Percentiles rank a stretch among this genome's conserved stretches.
phyloP scores from a whole-genome alignment of 1,140 invertebrate species.

The Dryas iulia region DNA sequence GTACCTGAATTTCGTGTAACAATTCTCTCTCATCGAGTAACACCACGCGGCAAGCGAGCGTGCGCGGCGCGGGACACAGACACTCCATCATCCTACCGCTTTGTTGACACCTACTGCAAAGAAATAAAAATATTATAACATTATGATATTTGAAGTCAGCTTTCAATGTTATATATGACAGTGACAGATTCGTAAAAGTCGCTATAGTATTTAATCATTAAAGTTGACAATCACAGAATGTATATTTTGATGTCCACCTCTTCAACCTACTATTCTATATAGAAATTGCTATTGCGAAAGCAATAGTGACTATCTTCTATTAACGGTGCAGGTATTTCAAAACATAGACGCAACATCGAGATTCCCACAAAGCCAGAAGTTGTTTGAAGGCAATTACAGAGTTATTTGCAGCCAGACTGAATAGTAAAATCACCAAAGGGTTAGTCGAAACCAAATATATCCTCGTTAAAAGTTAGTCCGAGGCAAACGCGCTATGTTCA shows the following conservation, averaged over 20 bases:
- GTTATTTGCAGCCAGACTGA: slow-evolving; percentile 78
- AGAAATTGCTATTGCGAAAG: slow-evolving; percentile 1
- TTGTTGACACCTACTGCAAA: slow-evolving; percentile 43
- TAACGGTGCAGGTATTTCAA: slow-evolving; percentile 19
- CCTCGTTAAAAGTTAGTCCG: slow-evolving; percentile 79
- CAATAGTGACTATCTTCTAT: slow-evolving; percentile 9
- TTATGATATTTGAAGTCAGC: no score
- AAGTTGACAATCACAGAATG: no score
- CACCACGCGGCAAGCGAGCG: slow-evolving; percentile 83
- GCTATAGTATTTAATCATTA: no score
- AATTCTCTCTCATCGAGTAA: slow-evolving; percentile 83
- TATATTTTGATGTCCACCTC: not conserved
- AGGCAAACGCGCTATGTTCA: slow-evolving; percentile 50
- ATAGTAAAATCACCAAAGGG: slow-evolving; percentile 78
- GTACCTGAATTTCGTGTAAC: slow-evolving; percentile 83
- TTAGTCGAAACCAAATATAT: slow-evolving; percentile 78
- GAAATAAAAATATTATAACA: slow-evolving; percentile 25
- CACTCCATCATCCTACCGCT: slow-evolving; percentile 73
- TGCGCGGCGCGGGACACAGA: slow-evolving; percentile 81
- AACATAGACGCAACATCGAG: slow-evolving; percentile 50
- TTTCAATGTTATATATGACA: no score
- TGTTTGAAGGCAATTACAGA: slow-evolving; percentile 78
- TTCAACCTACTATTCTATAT: not conserved
- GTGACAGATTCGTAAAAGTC: no score
- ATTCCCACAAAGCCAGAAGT: slow-evolving; percentile 65